phyloP scores from a whole-genome alignment of 2,888 invertebrate species.

The Hipparchia sbordonii region DNA sequence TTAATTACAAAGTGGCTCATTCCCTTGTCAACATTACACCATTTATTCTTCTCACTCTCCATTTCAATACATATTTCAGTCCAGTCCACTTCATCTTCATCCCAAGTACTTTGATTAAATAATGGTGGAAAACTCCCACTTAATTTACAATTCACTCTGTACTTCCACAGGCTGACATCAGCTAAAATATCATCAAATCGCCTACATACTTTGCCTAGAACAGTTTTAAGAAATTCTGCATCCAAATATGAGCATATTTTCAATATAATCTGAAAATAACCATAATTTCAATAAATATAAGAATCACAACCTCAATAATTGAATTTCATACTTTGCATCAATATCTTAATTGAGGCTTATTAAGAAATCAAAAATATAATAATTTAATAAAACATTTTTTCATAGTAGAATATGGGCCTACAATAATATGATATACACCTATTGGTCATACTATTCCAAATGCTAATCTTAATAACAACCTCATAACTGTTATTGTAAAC shows the following conservation, averaged over 20 bases:
- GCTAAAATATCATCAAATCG: conserved; percentile 81
- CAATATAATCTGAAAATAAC: conserved; percentile 79
- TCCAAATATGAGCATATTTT: conserved; percentile 84
- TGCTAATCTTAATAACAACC: too few species aligned
- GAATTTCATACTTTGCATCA: too few species aligned
- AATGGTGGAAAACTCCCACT: conserved; percentile 67
- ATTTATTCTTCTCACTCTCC: conserved; percentile 81
- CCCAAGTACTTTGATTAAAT: conserved; percentile 61
- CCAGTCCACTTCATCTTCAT: conserved; percentile 77
- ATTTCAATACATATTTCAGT: conserved; percentile 83
- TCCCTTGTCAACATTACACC: conserved; percentile 74
- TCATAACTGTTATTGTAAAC: too few species aligned
- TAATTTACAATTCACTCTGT: conserved; percentile 72
- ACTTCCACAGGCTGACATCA: conserved; percentile 83
- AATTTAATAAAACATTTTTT: too few species aligned
- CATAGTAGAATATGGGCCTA: too few species aligned
- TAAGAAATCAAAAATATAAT: too few species aligned
- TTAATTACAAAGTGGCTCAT: conserved; percentile 76
- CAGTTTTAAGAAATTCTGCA: conserved; percentile 78
- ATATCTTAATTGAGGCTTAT: too few species aligned
- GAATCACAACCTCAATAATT: neutral
- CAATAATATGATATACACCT: too few species aligned
- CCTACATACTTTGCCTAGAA: conserved; percentile 80
- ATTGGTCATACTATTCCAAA: too few species aligned
- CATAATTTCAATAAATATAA: conserved; percentile 1